Percentiles rank a stretch among this genome's conserved stretches.
Evolutionary conservation across 2,888 invertebrate species (phyloP).

Genomic region (Acronicta leporina): DNA sequence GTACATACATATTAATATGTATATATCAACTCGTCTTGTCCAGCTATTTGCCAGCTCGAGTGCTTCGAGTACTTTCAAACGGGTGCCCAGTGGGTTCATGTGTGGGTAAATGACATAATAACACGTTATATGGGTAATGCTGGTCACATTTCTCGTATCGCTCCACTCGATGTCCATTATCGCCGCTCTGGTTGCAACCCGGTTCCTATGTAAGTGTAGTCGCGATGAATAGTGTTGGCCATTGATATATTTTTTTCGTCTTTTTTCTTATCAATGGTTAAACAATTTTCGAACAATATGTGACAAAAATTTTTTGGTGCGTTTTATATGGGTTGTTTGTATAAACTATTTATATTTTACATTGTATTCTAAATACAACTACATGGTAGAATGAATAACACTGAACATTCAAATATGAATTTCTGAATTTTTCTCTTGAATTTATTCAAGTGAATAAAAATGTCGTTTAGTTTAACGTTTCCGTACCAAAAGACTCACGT

Average conservation of each 20-base stretch:
- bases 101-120: constrained; percentile 46
- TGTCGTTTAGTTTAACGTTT: neutral
- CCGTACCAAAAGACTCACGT: too few species aligned
- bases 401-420: too few species aligned
- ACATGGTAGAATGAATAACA: too few species aligned
- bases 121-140: constrained; percentile 28
- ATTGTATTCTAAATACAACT: too few species aligned
- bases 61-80: constrained; percentile 11
- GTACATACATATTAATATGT: too few species aligned
- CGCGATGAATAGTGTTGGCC: constrained; percentile 32
- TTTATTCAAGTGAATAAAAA: neutral
- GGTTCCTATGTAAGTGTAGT: constrained; percentile 40
- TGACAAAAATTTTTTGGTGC: neutral
- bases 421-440: too few species aligned
- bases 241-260: constrained; percentile 1
- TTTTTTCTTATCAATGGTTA: too few species aligned
- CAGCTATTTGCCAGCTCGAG: neutral
- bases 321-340: too few species aligned
- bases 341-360: too few species aligned
- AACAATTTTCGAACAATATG: too few species aligned
- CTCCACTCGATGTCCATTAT: constrained; percentile 48
- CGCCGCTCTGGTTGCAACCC: constrained; percentile 52
- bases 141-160: constrained; percentile 36
- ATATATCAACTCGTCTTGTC: too few species aligned
- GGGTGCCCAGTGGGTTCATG: constrained; percentile 10